These are phyloP conservation scores for Balanococcus diminutus DNA, from an alignment of 2,888 invertebrate species.

Conservation along the genomic window DNA sequence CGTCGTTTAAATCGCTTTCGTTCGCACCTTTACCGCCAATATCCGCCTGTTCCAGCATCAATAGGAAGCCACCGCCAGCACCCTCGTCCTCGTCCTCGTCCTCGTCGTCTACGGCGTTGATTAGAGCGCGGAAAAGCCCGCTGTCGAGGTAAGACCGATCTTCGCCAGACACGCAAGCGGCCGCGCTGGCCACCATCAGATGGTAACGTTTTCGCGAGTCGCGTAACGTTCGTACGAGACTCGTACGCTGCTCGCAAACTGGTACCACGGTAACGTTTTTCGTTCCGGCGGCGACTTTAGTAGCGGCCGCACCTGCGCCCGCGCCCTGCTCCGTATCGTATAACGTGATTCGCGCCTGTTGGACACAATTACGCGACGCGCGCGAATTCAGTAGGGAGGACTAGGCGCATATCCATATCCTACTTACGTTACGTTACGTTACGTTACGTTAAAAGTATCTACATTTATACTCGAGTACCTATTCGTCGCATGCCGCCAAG, in stretches of 20 bases:
- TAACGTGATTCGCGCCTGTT: neutral
- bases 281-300: neutral
- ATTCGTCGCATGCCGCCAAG: too few species aligned
- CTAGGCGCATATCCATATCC: too few species aligned
- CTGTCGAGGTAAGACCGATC: neutral
- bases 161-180: neutral
- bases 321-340: neutral
- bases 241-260: neutral
- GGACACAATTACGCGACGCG: neutral
- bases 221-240: too few species aligned
- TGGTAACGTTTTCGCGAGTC: neutral
- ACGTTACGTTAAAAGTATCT: too few species aligned
- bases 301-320: neutral
- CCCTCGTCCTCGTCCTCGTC: neutral
- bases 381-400: too few species aligned
- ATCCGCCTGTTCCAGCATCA: conserved; percentile 66
- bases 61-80: conserved; percentile 69
- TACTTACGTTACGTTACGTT: too few species aligned
- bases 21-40: neutral
- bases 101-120: neutral
- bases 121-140: neutral
- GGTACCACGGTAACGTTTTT: neutral
- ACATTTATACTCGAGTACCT: too few species aligned
- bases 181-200: neutral
- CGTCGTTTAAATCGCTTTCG: conserved; percentile 58